Evolutionary conservation across 2,797 vertebrate species (phyloP).

Genomic region (Peromyscus eremicus): DNA sequence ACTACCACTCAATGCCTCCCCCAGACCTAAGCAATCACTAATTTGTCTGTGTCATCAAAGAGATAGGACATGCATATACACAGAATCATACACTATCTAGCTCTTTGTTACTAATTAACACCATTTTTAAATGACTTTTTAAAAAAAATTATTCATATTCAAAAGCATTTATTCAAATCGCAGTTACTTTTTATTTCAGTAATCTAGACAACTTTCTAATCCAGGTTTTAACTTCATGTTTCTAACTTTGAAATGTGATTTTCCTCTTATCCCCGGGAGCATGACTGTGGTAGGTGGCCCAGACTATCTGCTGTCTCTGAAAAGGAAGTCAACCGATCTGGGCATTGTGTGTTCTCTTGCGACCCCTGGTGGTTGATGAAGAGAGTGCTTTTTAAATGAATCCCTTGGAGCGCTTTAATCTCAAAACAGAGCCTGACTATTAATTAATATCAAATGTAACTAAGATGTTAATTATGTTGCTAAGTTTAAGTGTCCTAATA

Average conservation of each 20-base stretch:
- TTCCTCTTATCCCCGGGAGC: background rate
- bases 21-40: background rate
- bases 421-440: background rate
- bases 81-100: background rate
- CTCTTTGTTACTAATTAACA: background rate
- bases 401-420: background rate
- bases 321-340: background rate
- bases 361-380: slow-evolving; percentile 81
- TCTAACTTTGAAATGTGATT: background rate
- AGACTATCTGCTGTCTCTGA: background rate
- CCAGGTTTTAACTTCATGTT: background rate
- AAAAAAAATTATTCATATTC: background rate
- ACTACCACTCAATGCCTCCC: background rate
- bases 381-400: slow-evolving; percentile 22
- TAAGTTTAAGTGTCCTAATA: background rate
- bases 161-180: background rate
- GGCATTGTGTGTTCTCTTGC: slow-evolving; percentile 76
- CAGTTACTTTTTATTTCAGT: background rate
- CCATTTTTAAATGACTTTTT: background rate
- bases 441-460: slow-evolving; percentile 2
- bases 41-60: background rate
- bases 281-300: fast-evolving
- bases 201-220: background rate
- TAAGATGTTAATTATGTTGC: slow-evolving; percentile 16
- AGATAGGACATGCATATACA: background rate